Evolutionary conservation across 2,888 invertebrate genomes (phyloP).

Genomic region (Leucophenga maculata): DNA sequence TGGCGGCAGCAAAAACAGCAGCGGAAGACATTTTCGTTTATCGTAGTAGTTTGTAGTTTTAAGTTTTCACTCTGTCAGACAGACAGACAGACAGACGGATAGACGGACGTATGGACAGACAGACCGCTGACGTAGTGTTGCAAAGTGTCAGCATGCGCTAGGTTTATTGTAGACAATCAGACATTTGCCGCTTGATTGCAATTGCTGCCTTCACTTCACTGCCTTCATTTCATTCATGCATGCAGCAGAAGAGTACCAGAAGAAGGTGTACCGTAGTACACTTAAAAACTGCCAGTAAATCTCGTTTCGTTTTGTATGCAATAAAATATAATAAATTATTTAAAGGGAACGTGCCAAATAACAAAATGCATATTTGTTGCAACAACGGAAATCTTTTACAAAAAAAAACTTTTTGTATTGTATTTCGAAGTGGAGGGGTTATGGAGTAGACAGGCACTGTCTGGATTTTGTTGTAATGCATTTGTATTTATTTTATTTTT

Average conservation of each 20-base stretch:
- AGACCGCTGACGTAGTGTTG: neutral
- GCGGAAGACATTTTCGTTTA: conserved; percentile 23
- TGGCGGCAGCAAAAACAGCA: conserved; percentile 9
- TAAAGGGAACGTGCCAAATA: conserved; percentile 37
- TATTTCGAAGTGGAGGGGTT: neutral
- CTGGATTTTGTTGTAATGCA: conserved; percentile 5
- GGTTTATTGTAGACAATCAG: conserved; percentile 8
- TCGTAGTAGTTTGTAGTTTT: conserved; percentile 10
- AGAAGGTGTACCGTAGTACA: no score
- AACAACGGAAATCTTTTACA: conserved; percentile 24
- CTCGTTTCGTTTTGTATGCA: conserved; percentile 38
- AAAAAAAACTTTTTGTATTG: conserved; percentile 9
- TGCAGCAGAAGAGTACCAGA: neutral
- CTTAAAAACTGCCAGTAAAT: neutral
- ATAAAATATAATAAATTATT: conserved; percentile 66
- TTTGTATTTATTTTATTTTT: conserved; percentile 12
- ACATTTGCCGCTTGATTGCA: conserved; percentile 20
- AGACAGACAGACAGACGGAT: neutral
- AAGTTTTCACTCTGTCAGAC: neutral
- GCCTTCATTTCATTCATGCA: no score
- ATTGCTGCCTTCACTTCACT: neutral
- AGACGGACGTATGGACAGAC: no score
- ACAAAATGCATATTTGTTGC: conserved; percentile 52
- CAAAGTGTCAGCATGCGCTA: neutral
- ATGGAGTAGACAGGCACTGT: neutral